Evolutionary conservation across 2,113 vertebrate species (phyloP), one percentile per base, ranked within the genome.

Genomic region (Dermatemys mawii): DNA sequence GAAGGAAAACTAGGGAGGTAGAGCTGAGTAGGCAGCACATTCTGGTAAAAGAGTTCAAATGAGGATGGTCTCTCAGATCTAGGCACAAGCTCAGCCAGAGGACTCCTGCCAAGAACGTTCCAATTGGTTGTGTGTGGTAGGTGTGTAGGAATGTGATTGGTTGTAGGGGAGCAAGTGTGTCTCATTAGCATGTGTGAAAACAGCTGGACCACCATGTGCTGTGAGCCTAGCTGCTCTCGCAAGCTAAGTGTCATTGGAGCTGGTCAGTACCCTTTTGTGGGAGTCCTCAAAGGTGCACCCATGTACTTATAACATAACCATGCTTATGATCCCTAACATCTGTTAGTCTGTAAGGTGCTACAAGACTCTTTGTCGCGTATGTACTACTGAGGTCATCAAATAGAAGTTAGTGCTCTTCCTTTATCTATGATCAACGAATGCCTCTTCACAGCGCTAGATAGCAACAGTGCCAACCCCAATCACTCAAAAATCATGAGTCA

Each of bases 1-100:
- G 53, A 6, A 93, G 35, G 5, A 11, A 76, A 44, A 7, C 0
- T 0, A 50, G 86, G 81, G 29, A 44, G 41, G 6, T 32, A 32
- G 26, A 26, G 54, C 11, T 55, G 9, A n/a, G n/a, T n/a, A n/a
- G 32, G 32, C 60, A 80, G 19, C 88, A 89, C 12, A 44, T 41
- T 41, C 70, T 78, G 5, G 63, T 89, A 81, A 84, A 83, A 24
- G 46, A 53, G 2, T 76, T 11, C 57, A 46, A 78, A 46, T 0
- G 6, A 91, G 14, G 13, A 6, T 3, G 41, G 85, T 35, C 38
- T 12, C 2, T 51, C 76, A 94, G 6, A 29, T 80, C 17, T 0
- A 0, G 1, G 7, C 88, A 76, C 22, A 13, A 51, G 27, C 73
- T 17, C 51, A 83, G 24, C 67, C 22, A 44, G 22, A 26, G 73